Conservation (phyloP, 2,113 vertebrate species). For the Tragelaphus buxtoni region DNA sequence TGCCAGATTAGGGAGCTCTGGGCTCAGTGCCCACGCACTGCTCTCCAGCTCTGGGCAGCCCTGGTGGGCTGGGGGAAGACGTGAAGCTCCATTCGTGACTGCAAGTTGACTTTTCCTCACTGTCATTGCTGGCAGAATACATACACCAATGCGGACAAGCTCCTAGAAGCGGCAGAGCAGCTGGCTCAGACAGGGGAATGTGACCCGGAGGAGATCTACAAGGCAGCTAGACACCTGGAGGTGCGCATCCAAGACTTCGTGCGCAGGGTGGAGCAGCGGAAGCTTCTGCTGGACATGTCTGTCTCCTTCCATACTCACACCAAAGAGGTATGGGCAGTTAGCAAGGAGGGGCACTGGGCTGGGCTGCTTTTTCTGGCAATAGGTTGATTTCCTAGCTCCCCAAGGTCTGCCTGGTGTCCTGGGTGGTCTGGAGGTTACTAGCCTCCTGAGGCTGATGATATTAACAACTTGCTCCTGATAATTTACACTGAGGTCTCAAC, state of each 20-base stretch:
- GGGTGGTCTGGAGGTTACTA: neutral
- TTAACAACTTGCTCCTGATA: neutral
- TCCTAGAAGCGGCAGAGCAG: conserved; percentile 97
- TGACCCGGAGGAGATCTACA: conserved; percentile 99
- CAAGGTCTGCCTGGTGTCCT: neutral
- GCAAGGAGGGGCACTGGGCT: neutral
- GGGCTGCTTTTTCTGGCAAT: neutral
- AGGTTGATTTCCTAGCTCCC: neutral
- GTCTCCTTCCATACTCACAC: conserved; percentile 99
- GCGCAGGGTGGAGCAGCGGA: conserved; percentile 95
- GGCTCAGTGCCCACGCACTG: conserved; percentile 32
- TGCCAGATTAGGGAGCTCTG: conserved; percentile 57
- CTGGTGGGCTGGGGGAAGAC: conserved; percentile 46
- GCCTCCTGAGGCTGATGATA: neutral
- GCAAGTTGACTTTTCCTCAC: conserved; percentile 74
- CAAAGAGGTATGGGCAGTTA: conserved; percentile 89
- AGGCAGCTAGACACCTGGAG: conserved; percentile 97
- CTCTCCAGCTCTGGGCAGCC: conserved; percentile 27
- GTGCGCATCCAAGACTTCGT: conserved; percentile 99
- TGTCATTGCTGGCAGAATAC: conserved; percentile 90
- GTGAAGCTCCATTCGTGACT: neutral
- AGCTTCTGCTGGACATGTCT: conserved; percentile 98
- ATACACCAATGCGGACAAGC: conserved; percentile 98
- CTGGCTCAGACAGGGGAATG: conserved; percentile 98
- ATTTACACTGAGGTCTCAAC: neutral